Base-by-base conservation (phyloP, 2,113 vertebrate genomes). In the Gadus chalcogrammus region DNA sequence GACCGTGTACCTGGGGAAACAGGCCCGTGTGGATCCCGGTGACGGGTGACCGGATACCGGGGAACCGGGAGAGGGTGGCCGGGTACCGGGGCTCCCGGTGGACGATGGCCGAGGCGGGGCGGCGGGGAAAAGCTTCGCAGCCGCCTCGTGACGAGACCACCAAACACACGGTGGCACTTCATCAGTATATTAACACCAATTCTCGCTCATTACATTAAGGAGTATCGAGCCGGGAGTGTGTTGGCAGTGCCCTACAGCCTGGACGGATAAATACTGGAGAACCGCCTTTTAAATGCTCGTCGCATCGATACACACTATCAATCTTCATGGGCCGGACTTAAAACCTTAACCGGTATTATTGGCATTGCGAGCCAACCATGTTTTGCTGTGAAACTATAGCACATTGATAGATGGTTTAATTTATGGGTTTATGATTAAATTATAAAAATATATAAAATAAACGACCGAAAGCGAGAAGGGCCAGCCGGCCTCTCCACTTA, bases 171-270 rank as follows among this genome's bases (percentile, higher is more conserved):
- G 84, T 87, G 89, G 87, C 86, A 86, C 91, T 85, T 92, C 89
- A 87, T 88, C 89, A 91, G 89, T 90, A 85, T 88, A 92, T 92
- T 92, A 92, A 90, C 90, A 90, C 88, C 86, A 91, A 92, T 91
- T 92, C 88, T 79, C 86, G 78, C 88, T 92, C 89, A 93, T 92
- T 91, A 91, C 89, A 90, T 91, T 91, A 89, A 87, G 81, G 80
- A 78, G 82, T 89, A 93, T 91, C 79, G 90, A 92, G 87, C 86
- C 86, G 84, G 70, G 72, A 88, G 88, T 90, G 85, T 79, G 87
- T 85, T 91, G 88, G 88, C 88, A 86, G 75, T 85, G 76, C 81
- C 84, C 83, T 71, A 75, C 84, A 81, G 83, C 79, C 68, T 76
- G 70, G 75, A 75, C 70, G 69, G 85, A 84, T 84, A 84, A 85